Evolutionary conservation across 1,140 invertebrate genomes (phyloP), one percentile per base, ranked within the genome.

Genomic region (Oryctes rhinoceros): DNA sequence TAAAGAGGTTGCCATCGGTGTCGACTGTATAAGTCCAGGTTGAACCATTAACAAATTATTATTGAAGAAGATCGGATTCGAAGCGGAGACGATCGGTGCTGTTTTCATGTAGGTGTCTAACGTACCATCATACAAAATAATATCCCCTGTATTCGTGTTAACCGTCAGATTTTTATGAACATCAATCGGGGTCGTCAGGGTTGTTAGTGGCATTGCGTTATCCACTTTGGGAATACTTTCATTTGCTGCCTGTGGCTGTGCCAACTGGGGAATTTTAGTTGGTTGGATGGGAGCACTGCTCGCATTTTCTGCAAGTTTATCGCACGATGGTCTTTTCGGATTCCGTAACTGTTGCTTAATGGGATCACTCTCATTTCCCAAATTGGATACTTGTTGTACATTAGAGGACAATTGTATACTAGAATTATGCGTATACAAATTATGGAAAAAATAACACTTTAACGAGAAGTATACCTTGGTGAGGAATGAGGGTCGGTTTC

Each of bases 31-130:
- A 24, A 59, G 10, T 4, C 15, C 62, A 49, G 80, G 65, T 30
- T 78, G 80, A 6, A 81, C 35, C 80, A 81, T 81, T 62, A 81
- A 59, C 11, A 81, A 30, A 44, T 76, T 49, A 44, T 49, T 59
- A 39, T 75, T 77, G 47, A 39, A 76, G 9, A 78, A 10, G 18
- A 76, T 77, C 15, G 77, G 49, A 78, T 59, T 53, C 18, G 48
- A 76, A 13, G 80, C 39, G 48, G 18, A 71, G 13, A 76, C 24
- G 2, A 77, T 18, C 0, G 77, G 18, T 3, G 80, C n/a, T 7
- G 77, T 78, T 44, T 79, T 79, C 65, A 83, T 44, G 74, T 83
- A 83, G 53, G 65, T 78, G 24, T 83, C 81, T 11, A 83, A 76
- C 4, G 78, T 76, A 37, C 81, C 81, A 74, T 83, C 79, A 53